Evolutionary conservation across 2,797 vertebrate species (phyloP), one percentile per base, ranked within the genome.

Genomic region (Bryconaethiops microstoma): DNA sequence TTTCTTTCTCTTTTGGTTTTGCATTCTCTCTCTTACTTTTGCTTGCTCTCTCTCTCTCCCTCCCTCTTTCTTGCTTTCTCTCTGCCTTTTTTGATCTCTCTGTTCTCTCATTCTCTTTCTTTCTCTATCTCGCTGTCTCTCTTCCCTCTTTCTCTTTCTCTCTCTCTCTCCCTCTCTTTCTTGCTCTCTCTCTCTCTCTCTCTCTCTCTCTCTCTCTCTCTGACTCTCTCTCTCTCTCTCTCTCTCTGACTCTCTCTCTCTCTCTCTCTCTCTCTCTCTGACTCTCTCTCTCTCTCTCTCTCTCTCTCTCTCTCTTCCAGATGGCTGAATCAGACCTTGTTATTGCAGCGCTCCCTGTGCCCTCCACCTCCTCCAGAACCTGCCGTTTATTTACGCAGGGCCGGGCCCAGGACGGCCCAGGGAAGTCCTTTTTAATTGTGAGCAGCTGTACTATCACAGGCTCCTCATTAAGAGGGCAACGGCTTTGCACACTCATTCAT

Each of bases 391-490:
- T 93, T 93, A 91, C 80, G 71, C 86, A 91, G 91, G 92, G 90
- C 90, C 86, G 81, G 88, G 84, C 70, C 86, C 77, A 78, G 78
- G 71, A 69, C 74, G 78, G 74, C 48, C 81, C 83, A 85, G 90
- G 89, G 89, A 89, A 91, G 90, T 81, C 89, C 82, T 84, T 87
- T 88, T 90, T 91, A 94, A 93, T 88, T 93, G 92, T 92, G 89
- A 93, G 89, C 91, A 94, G 93, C 92, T 92, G 90, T 92, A 93
- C 93, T 89, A 91, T 87, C 88, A 87, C 87, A 90, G 85, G 55
- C 69, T 86, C 88, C 80, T 90, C 87, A 93, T 90, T 91, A 92
- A 85, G 87, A 88, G 86, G 90, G 91, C 77, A 87, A 90, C 88
- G 84, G 87, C 87, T 86, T 89, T 87, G 88, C 85, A 82, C 85